phyloP scores from a whole-genome alignment of 2,888 invertebrate genomes.

The Mechanitis mazaeus region DNA sequence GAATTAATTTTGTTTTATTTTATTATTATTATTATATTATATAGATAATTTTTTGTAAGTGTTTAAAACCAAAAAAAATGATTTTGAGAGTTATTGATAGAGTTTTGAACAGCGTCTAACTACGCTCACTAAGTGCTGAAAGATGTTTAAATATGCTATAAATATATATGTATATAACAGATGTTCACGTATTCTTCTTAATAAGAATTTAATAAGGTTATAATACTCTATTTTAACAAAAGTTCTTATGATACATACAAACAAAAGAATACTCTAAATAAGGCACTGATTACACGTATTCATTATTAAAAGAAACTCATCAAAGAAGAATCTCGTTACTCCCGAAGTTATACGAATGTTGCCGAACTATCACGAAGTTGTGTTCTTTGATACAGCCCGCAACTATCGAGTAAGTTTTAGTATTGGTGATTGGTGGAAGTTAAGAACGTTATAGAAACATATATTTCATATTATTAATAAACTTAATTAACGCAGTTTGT shows the following conservation, averaged over 20 bases:
- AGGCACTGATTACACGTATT: constrained; percentile 42
- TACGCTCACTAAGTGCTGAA: no score
- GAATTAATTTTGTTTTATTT: no score
- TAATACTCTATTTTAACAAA: not conserved
- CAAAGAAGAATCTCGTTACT: constrained; percentile 51
- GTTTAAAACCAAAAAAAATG: no score
- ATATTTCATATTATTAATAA: no score
- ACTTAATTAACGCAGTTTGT: no score
- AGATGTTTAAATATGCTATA: no score
- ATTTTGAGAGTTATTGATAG: no score
- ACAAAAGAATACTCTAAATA: not conserved
- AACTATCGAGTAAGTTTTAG: constrained; percentile 58
- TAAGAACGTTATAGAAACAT: constrained; percentile 11
- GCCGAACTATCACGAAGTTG: constrained; percentile 43
- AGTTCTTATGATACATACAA: not conserved
- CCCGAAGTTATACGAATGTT: constrained; percentile 40
- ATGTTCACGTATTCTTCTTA: no score
- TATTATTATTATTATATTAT: no score
- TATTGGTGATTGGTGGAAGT: constrained; percentile 36
- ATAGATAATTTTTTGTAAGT: no score
- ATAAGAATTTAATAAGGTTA: not conserved
- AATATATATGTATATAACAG: no score
- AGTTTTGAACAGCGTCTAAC: no score
- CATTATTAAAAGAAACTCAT: constrained; percentile 49
- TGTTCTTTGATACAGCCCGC: constrained; percentile 50